Evolutionary conservation across 2,888 invertebrate genomes (phyloP), one percentile per base, ranked within the genome.

Genomic region (Atherix ibis): DNA sequence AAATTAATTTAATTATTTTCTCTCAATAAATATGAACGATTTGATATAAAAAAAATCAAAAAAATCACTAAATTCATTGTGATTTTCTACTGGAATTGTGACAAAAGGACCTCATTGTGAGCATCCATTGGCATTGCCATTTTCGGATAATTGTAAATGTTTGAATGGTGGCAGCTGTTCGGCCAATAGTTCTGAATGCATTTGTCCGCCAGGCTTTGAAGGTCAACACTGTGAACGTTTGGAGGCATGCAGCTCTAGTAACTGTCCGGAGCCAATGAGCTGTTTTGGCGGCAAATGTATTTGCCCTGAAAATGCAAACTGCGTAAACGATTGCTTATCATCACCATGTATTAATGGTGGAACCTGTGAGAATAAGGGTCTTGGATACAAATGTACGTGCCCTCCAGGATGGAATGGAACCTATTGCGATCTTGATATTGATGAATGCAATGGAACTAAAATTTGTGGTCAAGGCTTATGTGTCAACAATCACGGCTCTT

Each of bases 401-500:
- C 54, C 64, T 13, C 54, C 66, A 19, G 73, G 73, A 46, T 73
- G 64, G 58, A 65, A 64, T 49, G 72, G 73, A 9, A 61, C 65
- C 17, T 63, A 62, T 37, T 73, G 73, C 41, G 68, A 68, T 43
- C 45, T 62, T 35, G 87, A 88, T 51, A 67, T 85, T 12, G 73
- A 88, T 51, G 88, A 88, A 55, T 56, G 63, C 34, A 46, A 54
- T 1, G 51, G 56, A 19, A 65, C 65, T 29, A 67, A 71, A 35
- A 68, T 79, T 40, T 88, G 88, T 54, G 77, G 79, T 46, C 66
- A 82, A 48, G 88, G 88, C 16, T 80, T 87, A 38, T 89, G 88
- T 55, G 64, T 81, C 18, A 88, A 88, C 53, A 70, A 62, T 8
- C 63, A 67, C 13, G 85, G 85, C 29, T 73, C 76, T 39, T 88